Evolutionary conservation across 2,888 invertebrate species (phyloP).

Genomic region (Ellobium chinense): DNA sequence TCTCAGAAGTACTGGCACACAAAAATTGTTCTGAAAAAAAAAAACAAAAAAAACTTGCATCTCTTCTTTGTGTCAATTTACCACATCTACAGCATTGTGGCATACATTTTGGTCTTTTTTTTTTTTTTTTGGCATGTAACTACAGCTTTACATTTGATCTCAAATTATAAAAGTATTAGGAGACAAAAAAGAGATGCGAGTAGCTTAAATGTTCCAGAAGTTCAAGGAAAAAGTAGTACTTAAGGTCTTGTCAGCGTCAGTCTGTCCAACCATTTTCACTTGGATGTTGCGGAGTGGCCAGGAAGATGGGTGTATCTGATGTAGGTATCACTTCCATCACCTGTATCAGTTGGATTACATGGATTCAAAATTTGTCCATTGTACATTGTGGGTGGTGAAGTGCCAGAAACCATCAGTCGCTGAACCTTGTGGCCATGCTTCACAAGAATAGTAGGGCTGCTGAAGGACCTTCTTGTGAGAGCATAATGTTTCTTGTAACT

Average conservation of each 20-base stretch:
- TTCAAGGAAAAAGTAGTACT: too few species aligned
- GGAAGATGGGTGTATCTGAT: slow-evolving; percentile 50
- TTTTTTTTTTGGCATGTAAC: slow-evolving; percentile 19
- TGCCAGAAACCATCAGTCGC: slow-evolving; percentile 69
- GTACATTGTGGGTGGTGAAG: slow-evolving; percentile 55
- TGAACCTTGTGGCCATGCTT: slow-evolving; percentile 74
- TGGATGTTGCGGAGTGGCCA: slow-evolving; percentile 38
- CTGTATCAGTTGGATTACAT: slow-evolving; percentile 49
- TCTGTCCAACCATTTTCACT: slow-evolving; percentile 20
- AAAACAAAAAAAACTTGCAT: not conserved
- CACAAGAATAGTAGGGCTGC: slow-evolving; percentile 68
- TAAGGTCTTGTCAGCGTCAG: too few species aligned
- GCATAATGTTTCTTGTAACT: slow-evolving; percentile 58
- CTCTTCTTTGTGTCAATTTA: slow-evolving; percentile 14
- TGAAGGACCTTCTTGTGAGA: slow-evolving; percentile 66
- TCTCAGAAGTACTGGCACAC: slow-evolving; percentile 42
- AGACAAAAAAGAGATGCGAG: slow-evolving; percentile 30
- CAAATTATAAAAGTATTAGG: not conserved
- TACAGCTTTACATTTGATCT: slow-evolving; percentile 43
- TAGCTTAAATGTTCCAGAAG: not conserved
- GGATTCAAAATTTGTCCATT: slow-evolving; percentile 51
- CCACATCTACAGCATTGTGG: slow-evolving; percentile 44
- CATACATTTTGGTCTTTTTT: not conserved
- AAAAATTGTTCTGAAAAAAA: not conserved
- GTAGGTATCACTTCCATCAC: slow-evolving; percentile 52